Conservation (phyloP, 2,888 invertebrate species). For the Xestia rhomboidea region DNA sequence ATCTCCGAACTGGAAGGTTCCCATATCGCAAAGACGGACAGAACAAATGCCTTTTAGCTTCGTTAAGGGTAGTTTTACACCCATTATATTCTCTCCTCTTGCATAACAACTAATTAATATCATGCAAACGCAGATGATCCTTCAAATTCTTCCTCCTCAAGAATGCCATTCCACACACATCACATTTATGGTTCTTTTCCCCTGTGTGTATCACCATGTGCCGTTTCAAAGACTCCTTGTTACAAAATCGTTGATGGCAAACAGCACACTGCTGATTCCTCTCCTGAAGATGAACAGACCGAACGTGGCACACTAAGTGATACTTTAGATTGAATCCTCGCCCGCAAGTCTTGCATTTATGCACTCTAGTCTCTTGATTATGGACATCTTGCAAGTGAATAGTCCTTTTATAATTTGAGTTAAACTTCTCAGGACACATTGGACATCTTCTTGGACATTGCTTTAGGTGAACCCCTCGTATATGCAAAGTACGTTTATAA, state of each 20-base stretch:
- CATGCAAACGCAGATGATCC: constrained; percentile 85
- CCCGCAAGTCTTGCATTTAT: constrained; percentile 86
- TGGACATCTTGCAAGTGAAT: constrained; percentile 88
- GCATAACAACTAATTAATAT: constrained; percentile 68
- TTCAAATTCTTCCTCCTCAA: constrained; percentile 86
- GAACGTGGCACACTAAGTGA: constrained; percentile 85
- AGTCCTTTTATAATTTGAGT: constrained; percentile 86
- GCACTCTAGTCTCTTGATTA: constrained; percentile 85
- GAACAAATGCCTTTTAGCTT: background rate
- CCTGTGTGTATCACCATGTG: constrained; percentile 91
- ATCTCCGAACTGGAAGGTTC: background rate
- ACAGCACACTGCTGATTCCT: constrained; percentile 89
- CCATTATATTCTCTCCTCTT: background rate
- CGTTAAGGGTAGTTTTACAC: background rate
- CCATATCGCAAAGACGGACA: background rate
- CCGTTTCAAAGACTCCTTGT: constrained; percentile 89
- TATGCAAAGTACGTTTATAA: constrained; percentile 83
- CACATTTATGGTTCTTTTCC: constrained; percentile 90
- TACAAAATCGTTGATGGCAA: constrained; percentile 89
- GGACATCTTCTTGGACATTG: constrained; percentile 85
- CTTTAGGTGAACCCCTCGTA: constrained; percentile 86
- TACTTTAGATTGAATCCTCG: constrained; percentile 86
- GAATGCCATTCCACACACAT: constrained; percentile 89
- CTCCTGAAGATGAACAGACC: constrained; percentile 87
- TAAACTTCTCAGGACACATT: constrained; percentile 86